Evolutionary conservation across 2,888 invertebrate genomes (phyloP).

Genomic region (Aleiodes leptofemur): DNA sequence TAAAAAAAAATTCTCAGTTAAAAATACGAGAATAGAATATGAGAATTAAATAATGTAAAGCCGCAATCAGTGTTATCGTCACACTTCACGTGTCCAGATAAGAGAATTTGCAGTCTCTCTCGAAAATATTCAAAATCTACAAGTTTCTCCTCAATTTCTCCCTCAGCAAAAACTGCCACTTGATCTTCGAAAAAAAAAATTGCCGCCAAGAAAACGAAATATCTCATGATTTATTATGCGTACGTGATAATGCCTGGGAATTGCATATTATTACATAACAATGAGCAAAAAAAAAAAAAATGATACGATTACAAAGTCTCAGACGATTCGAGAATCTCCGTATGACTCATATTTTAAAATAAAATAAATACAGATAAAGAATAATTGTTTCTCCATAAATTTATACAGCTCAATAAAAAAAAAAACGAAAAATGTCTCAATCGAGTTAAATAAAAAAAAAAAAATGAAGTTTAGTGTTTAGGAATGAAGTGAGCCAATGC

Average conservation of each 20-base stretch:
- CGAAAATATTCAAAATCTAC: too few species aligned
- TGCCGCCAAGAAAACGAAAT: too few species aligned
- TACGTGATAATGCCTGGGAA: constrained; percentile 2
- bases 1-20: not conserved
- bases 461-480: not conserved
- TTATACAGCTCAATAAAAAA: constrained; percentile 29
- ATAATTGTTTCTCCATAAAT: not conserved
- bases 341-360: constrained; percentile 19
- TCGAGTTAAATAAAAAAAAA: too few species aligned
- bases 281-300: not conserved
- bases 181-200: too few species aligned
- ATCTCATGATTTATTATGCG: not conserved
- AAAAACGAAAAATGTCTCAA: constrained; percentile 38
- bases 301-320: not conserved
- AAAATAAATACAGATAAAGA: not conserved
- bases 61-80: not conserved
- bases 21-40: not conserved
- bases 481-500: constrained; percentile 15
- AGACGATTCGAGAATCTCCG: not conserved
- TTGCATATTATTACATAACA: constrained; percentile 16
- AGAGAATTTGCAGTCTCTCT: too few species aligned
- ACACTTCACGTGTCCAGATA: too few species aligned
- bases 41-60: not conserved
- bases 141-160: too few species aligned
- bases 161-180: too few species aligned